Base-by-base conservation (phyloP, 2,113 vertebrate species). In the Montifringilla adamsi region DNA sequence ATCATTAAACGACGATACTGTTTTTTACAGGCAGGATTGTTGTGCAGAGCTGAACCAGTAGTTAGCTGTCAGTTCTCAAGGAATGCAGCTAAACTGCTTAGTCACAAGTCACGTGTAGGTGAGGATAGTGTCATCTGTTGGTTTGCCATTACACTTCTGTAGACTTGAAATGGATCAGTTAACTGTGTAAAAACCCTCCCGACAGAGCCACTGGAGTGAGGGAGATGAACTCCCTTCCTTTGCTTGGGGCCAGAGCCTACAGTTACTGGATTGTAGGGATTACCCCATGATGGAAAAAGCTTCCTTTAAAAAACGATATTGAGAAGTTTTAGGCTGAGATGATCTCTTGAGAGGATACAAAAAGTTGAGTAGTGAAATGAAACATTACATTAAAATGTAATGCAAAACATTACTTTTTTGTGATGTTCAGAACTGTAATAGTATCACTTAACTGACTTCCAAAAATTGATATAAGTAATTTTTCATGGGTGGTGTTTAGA, bases 1-100 rank as follows among this genome's bases (percentile, higher is more conserved):
- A 8, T 70, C 0, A 7, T 56, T 60, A 13, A 8, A 43, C 47
- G 31, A 52, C 46, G 12, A 9, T 26, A 13, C 7, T 47, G 0
- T 44, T 18, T 84, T 8, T 59, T 88, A 11, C 47, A n/a, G 44
- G 20, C 26, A 72, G 44, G 30, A 46, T 70, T 59, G 52, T 50
- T 89, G 15, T 37, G 10, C 6, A 43, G 28, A 47, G 24, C 60
- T 49, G 37, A 82, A 13, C 4, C n/a, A 11, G 6, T 31, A 37
- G 64, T 84, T 74, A 50, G 31, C 47, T 86, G 23, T 75, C 33
- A 27, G 0, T 75, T 87, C 44, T 63, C 17, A 26, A 59, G 46
- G 26, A 55, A 67, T 59, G 53, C 18, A 50, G 9, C 39, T 70
- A 6, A 90, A 63, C 30, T 70, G 13, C 63, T 78, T 67, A 70